Percentiles rank a stretch among this genome's conserved stretches.
Evolutionary conservation across 2,888 invertebrate genomes (phyloP).

Genomic region (Philhelius pedissequus): DNA sequence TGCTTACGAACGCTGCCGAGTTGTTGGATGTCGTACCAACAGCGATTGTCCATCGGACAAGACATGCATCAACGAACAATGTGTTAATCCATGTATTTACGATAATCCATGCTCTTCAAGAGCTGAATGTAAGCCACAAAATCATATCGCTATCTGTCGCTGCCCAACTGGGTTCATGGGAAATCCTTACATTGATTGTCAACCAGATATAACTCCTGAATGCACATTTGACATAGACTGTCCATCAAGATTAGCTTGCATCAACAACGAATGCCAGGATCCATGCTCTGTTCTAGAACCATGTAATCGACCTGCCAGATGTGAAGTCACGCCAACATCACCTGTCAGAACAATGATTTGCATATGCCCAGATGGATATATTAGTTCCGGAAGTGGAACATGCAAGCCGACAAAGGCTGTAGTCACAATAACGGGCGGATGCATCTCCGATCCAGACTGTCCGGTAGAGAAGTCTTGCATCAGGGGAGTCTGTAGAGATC

Average conservation of each 20-base stretch:
- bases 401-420: conserved; percentile 87
- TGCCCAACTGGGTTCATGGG: conserved; percentile 88
- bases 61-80: conserved; percentile 91
- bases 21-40: conserved; percentile 91
- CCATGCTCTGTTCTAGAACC: conserved; percentile 89
- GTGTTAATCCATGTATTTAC: conserved; percentile 90
- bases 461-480: conserved; percentile 88
- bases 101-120: conserved; percentile 87
- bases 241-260: conserved; percentile 88
- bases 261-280: conserved; percentile 89
- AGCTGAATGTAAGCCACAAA: conserved; percentile 89
- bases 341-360: conserved; percentile 94
- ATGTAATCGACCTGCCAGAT: conserved; percentile 88
- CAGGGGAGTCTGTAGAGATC: conserved; percentile 88
- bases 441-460: conserved; percentile 89
- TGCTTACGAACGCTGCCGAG: conserved; percentile 85
- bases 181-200: conserved; percentile 90
- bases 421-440: conserved; percentile 82
- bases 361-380: conserved; percentile 92
- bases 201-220: conserved; percentile 85
- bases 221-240: conserved; percentile 92
- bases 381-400: conserved; percentile 89
- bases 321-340: conserved; percentile 88
- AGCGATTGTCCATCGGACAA: conserved; percentile 92
- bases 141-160: conserved; percentile 91